These are phyloP conservation scores for Aegypius monachus DNA, from an alignment of 2,113 vertebrate genomes.

Conservation along the genomic window DNA sequence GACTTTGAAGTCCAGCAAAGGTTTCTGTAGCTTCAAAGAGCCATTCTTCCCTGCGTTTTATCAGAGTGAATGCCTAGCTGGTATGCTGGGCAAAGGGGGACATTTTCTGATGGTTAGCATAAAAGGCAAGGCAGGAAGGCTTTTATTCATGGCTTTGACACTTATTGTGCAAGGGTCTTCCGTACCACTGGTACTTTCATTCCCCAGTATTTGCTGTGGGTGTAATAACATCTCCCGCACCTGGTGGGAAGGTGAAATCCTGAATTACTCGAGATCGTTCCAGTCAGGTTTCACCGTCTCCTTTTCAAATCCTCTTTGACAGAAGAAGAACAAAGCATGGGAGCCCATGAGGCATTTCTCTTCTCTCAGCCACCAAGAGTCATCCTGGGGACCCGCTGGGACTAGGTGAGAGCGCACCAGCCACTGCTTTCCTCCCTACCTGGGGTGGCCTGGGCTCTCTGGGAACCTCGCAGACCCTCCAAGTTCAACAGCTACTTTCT, in stretches of 20 bases:
- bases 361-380: accelerated
- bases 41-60: not conserved
- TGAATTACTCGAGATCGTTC: accelerated
- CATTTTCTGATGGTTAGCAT: not conserved
- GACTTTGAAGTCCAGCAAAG: slow-evolving; percentile 31
- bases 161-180: not conserved
- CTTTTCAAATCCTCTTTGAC: not conserved
- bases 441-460: not conserved
- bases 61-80: not conserved
- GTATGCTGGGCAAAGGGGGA: not conserved
- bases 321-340: accelerated
- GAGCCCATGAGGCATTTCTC: not conserved
- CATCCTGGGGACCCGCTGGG: accelerated
- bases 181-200: accelerated
- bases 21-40: slow-evolving; percentile 31
- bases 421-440: accelerated
- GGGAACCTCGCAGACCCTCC: not conserved
- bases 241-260: not conserved
- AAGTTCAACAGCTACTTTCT: not conserved
- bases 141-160: slow-evolving; percentile 29
- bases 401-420: accelerated
- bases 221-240: accelerated
- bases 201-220: not conserved
- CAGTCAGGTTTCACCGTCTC: not conserved
- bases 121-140: not conserved